Evolutionary conservation across 2,797 vertebrate genomes (phyloP), one percentile per base, ranked within the genome.

Genomic region (Emydoidea blandingii): DNA sequence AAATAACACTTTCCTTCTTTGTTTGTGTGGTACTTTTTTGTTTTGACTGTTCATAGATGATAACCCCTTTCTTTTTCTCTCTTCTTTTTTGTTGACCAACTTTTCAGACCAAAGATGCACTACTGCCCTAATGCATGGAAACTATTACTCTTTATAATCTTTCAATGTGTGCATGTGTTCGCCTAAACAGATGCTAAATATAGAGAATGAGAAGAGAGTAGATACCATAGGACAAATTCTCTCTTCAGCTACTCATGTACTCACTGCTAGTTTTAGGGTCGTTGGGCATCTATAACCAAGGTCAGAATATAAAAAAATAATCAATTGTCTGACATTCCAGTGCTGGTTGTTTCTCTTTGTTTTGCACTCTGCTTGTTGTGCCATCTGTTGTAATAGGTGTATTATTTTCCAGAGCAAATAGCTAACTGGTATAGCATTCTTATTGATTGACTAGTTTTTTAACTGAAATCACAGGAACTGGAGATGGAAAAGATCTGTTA

Each of bases 1-100:
- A 99, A 98, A 96, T 82, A 93, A 93, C 10, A 10, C 91, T 87
- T 95, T 95, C 53, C 5, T 0, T 95, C 49, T 82, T 91, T 79
- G 41, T 94, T 86, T 68, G 90, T 94, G 91, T 96, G 94, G 31
- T 92, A 53, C 49, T 94, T 80, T 76, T 54, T 93, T 88, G 50
- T 90, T 96, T 93, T 95, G 85, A 34, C 78, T 95, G 29, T 87
- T 90, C 27, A 74, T 86, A 31, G 62, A 59, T 84, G 57, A 81
- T 49, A 91, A 68, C 10, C 76, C 81, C 83, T 89, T 92, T 87
- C 89, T 95, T 91, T 72, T 37, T 95, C 76, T 89, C 81, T 82
- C 87, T 37, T 50, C 41, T 72, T 56, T 92, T 52, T 80, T 93
- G 19, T 44, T 93, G n/a, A 52, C 19, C 31, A 18, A 27, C 92